Evolutionary conservation across 2,113 vertebrate species (phyloP), one percentile per base, ranked within the genome.

Genomic region (Lepus europaeus): DNA sequence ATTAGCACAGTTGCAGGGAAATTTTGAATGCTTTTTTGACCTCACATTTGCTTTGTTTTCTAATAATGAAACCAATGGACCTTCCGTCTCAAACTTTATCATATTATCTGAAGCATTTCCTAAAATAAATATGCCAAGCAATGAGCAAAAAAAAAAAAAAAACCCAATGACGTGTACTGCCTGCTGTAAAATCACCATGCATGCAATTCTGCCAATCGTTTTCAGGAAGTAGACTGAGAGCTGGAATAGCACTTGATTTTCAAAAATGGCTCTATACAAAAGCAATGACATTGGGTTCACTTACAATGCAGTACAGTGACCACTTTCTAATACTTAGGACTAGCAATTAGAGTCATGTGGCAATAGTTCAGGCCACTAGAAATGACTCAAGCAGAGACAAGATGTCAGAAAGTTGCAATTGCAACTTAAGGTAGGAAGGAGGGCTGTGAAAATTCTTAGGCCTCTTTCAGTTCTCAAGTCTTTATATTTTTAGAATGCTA

Each of bases 21-120:
- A 93, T 91, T 53, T 91, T 9, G 5, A 87, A 90, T 97, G 2
- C 76, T 95, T 90, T 91, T 90, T 70, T 95, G n/a, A 70, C 36
- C 96, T 97, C 84, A 81, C 56, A 45, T 39, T 53, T 74, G 39
- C 70, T 84, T 85, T 85, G 68, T 81, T 97, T 89, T 95, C 36
- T 3, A 25, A 85, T 93, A 96, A 64, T 66, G n/a, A 68, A 94
- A 91, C 53, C 94, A 72, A 17, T 29, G 69, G 29, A 64, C 33
- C 85, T 92, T 97, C 81, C 84, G 39, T 92, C 88, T 73, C 89
- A 73, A 61, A 95, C 3, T 95, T 95, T 95, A 92, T 95, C 84
- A 66, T 64, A 87, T 66, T 95, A 39, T 92, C 93, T 86, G 61
- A 91, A 97, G 85, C 9, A 90, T 95, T 96, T 79, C 79, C 93